These are phyloP conservation scores for Elegia similella DNA, from an alignment of 2,888 invertebrate genomes.

Conservation along the genomic window DNA sequence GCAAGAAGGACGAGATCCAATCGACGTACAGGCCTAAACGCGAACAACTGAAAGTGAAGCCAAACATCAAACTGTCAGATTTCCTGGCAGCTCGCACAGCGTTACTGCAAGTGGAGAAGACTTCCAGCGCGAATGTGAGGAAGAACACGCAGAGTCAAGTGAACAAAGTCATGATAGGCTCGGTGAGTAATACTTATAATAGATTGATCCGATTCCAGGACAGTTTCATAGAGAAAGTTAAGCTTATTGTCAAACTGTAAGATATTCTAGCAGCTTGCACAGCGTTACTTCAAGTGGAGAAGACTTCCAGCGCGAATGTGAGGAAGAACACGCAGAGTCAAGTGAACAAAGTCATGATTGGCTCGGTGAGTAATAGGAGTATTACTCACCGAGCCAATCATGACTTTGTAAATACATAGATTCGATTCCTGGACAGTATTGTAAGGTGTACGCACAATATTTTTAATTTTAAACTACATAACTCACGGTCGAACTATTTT, in stretches of 20 bases:
- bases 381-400: too few relatives aligned
- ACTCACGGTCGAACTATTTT: too few relatives aligned
- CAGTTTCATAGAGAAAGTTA: slow-evolving; percentile 46
- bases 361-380: slow-evolving; percentile 60
- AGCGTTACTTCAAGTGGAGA: slow-evolving; percentile 93
- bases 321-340: slow-evolving; percentile 91
- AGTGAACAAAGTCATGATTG: slow-evolving; percentile 94
- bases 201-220: too few relatives aligned
- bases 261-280: slow-evolving; percentile 93
- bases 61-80: slow-evolving; percentile 87
- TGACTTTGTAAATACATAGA: neutral
- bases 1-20: slow-evolving; percentile 87
- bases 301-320: slow-evolving; percentile 93
- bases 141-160: slow-evolving; percentile 92
- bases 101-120: slow-evolving; percentile 94
- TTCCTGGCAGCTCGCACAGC: slow-evolving; percentile 92
- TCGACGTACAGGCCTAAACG: slow-evolving; percentile 64
- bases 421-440: too few relatives aligned
- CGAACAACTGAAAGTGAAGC: slow-evolving; percentile 76
- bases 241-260: slow-evolving; percentile 86
- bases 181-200: slow-evolving; percentile 63
- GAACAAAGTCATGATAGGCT: slow-evolving; percentile 94
- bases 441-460: too few relatives aligned
- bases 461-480: too few relatives aligned
- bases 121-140: slow-evolving; percentile 92